Conservation (phyloP, 2,797 vertebrate genomes). For the Coregonus sp. region DNA sequence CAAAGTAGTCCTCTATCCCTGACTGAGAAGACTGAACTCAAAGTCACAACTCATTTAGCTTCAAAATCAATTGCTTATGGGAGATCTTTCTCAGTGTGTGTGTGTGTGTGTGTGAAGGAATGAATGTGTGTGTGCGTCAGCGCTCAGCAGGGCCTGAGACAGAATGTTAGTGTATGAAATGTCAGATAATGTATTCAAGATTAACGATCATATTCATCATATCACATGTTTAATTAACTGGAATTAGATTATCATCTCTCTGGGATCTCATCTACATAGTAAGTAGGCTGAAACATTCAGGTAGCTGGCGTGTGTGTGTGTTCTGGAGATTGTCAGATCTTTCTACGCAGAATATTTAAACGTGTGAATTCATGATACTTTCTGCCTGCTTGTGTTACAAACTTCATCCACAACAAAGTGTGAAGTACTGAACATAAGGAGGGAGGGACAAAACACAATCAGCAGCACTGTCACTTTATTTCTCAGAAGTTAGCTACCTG, state of each 20-base stretch:
- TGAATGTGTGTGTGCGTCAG: slow-evolving; percentile 19
- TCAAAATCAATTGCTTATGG: not conserved
- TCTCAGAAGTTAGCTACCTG: slow-evolving; percentile 67
- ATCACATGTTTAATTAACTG: slow-evolving; percentile 72
- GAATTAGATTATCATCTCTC: slow-evolving; percentile 53
- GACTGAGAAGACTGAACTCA: not conserved
- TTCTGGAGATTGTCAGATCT: not conserved
- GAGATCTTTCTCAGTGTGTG: not conserved
- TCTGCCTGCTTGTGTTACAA: too few relatives aligned
- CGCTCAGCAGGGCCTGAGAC: slow-evolving; percentile 41
- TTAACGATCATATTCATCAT: slow-evolving; percentile 71
- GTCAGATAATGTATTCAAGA: slow-evolving; percentile 69
- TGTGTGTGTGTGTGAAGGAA: not conserved
- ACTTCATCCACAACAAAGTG: too few relatives aligned
- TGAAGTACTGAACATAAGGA: too few relatives aligned
- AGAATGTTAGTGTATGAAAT: slow-evolving; percentile 64
- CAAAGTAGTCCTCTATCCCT: not conserved
- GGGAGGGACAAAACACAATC: slow-evolving; percentile 6
- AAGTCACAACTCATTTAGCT: not conserved
- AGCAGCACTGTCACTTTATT: slow-evolving; percentile 35
- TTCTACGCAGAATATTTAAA: too few relatives aligned
- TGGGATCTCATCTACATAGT: slow-evolving; percentile 52
- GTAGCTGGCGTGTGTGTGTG: slow-evolving; percentile 32
- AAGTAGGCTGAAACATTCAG: slow-evolving; percentile 55
- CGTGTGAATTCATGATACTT: too few relatives aligned